Base-by-base conservation (phyloP, 2,888 invertebrate species). In the Mythimna vitellina region DNA sequence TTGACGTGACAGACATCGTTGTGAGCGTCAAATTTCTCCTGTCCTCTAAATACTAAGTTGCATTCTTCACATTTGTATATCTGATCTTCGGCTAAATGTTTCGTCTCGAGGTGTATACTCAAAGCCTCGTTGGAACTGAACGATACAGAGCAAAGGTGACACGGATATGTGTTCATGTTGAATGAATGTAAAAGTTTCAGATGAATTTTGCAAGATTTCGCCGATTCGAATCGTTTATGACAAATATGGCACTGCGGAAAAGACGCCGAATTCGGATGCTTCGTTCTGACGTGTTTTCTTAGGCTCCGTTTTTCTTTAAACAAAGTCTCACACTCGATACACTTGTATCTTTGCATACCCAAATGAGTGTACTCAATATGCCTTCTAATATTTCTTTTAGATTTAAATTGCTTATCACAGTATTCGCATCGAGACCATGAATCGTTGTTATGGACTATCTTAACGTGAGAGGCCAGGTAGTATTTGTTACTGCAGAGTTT, bases 161-260 rank as follows among this genome's bases (percentile, higher is more conserved):
- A 95, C 0, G 95, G 95, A 64, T 91, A 89, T 0, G 94, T 94
- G 49, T 93, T 92, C 92, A 94, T 92, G 32, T 94, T 93, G 72
- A 93, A 93, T 0, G 94, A 94, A 76, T 95, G 95, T 0, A 94
- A 25, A 0, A 94, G 71, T 62, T 95, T 95, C 0, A 95, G 63
- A 77, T 95, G 95, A 60, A 94, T 93, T 53, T 94, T 95, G 54
- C 95, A 95, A 0, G 95, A 94, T 71, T 95, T 95, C 0, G 95
- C 95, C 0, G 95, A 95, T 71, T 95, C 95, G 51, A 95, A 95
- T 2, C 94, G 83, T 66, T 94, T 94, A 1, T 91, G 80, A 69
- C 95, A 95, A 0, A 95, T 92, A 61, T 95, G 94, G 58, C 95
- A 95, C 65, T 94, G 93, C 0, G 95, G 94, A 22, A 95, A 95